Base-by-base conservation (phyloP, 2,113 vertebrate genomes). In the Charina bottae region DNA sequence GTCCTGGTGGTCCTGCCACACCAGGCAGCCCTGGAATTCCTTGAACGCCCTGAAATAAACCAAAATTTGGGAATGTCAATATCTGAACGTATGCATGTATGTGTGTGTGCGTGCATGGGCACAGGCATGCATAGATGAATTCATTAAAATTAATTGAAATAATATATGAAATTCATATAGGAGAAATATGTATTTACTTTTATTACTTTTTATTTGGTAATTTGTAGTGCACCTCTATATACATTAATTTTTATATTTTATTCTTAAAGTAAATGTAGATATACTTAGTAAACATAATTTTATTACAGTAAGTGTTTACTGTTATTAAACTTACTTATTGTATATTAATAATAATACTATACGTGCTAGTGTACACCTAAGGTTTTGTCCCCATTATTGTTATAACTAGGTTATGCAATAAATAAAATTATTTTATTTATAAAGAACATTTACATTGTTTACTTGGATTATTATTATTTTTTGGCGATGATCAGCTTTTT, bases 21-120 rank as follows among this genome's bases (percentile, higher is more conserved):
- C 99, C 99, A 19, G 98, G 97, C 89, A 98, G 95, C 60, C 99
- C 99, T 88, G 98, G 98, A 68, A 97, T 96, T 95, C 99, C 99
- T 94, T 98, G 93, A 92, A 97, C 95, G 55, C 99, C 99, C 99
- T 99, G 92, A 68, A 96, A 95, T 19, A 53, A 93, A 96, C 42
- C 86, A 0, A 89, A 92, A 24, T 93, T 0, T 42, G 42, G 26
- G 78, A 92, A 49, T 23, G 59, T 42, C 37, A 87, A 54, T 33
- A 33, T 37, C 1, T 37, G n/a, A 21, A 37, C 2, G 10, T 85
- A 85, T 53, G 33, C 6, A 42, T 78, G 33, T 21, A 17, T 78
- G 33, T 42, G 3, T 78, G 33, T 78, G 33, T 60, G 49, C 6
- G 5, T 49, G 49, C 4, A 7, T 49, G 49, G 3, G 49, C 49